These are phyloP conservation scores for Dicrostonyx torquatus DNA, from an alignment of 2,797 vertebrate species.

Conservation along the genomic window DNA sequence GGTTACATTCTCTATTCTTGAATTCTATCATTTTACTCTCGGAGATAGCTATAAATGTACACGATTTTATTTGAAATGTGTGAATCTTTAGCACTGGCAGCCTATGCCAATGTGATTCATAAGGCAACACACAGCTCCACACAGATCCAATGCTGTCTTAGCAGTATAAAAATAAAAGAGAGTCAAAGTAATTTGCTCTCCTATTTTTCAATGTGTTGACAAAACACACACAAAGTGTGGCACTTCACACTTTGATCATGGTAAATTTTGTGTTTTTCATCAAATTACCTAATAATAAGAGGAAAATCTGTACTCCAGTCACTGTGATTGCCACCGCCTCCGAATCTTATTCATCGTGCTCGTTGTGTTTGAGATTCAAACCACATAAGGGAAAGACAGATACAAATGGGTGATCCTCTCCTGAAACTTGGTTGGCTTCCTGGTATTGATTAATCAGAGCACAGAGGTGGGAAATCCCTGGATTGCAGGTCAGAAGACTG, in stretches of 20 bases:
- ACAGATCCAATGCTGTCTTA: neutral
- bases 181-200: conserved; percentile 47
- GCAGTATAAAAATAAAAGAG: conserved; percentile 44
- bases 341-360: neutral
- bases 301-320: neutral
- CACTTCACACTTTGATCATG: neutral
- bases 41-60: conserved; percentile 71
- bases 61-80: conserved; percentile 74
- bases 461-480: neutral
- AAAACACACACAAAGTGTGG: conserved; percentile 56
- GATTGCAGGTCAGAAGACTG: conserved; percentile 57
- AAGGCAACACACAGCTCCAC: conserved; percentile 49
- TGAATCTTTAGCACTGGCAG: conserved; percentile 70
- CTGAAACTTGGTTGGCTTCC: conserved; percentile 50
- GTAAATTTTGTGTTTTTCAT: conserved; percentile 31
- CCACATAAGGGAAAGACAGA: conserved; percentile 46
- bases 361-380: conserved; percentile 50
- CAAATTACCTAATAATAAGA: conserved; percentile 35
- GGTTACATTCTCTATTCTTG: conserved; percentile 71
- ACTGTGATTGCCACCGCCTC: neutral
- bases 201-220: conserved; percentile 24
- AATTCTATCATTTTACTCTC: conserved; percentile 59
- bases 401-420: conserved; percentile 63
- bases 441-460: conserved; percentile 68
- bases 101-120: conserved; percentile 71